Base-by-base conservation (phyloP, 2,113 vertebrate species). In the Takifugu flavidus region DNA sequence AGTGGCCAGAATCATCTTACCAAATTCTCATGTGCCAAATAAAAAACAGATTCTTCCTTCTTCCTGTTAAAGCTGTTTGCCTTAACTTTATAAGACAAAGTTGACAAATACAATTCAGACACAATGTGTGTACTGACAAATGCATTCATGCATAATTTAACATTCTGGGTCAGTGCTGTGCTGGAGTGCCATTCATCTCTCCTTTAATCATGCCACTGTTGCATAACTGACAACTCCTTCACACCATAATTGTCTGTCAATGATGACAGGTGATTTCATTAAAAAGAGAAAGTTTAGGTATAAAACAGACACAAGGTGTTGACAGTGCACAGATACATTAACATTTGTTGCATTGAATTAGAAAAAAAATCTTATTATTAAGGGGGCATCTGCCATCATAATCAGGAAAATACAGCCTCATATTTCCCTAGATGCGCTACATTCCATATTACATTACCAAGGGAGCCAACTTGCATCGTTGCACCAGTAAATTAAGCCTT, bases 401-500 rank as follows among this genome's bases (percentile, higher is more conserved):
- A 74, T 79, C 62, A 72, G 59, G 49, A 49, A 55, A 62, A 53
- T 70, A 26, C 42, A 49, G 52, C 70, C 59, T 46, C 55, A 66
- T 70, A 79, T 74, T 79, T 79, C 83, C 72, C 71, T 5, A 6
- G 62, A 58, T 65, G 26, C 65, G 52, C 25, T 62, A 56, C 49
- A 43, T 64, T 66, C 66, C 63, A 44, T 49, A 56, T 46, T 50
- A 57, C 46, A 46, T 57, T 50, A 29, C 43, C 28, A 46, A 53
- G 31, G 61, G 65, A 53, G 62, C 62, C 56, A 57, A 58, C 53
- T 50, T 58, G 43, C 67, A 47, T 72, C 57, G 71, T 62, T 73
- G 31, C 42, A 46, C 46, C 69, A 71, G 72, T 84, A 75, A 79
- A 77, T 84, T 59, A 78, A 51, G 39, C 50, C 34, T 52, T 56